Evolutionary conservation across 1,140 invertebrate genomes (phyloP), one percentile per base, ranked within the genome.

Genomic region (Zaprionus nigranus): DNA sequence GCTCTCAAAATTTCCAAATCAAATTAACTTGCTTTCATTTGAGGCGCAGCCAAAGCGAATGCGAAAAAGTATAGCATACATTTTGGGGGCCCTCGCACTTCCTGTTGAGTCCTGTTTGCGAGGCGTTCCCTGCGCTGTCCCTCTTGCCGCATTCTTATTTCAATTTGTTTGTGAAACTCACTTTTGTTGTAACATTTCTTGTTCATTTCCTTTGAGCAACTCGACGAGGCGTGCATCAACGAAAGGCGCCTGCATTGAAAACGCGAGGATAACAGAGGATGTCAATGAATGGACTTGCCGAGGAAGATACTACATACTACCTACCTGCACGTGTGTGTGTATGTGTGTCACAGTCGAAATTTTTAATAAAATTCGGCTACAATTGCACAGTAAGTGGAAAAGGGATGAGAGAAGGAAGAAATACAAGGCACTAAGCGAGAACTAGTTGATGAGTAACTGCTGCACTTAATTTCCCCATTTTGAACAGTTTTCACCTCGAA

Each of bases 1-100:
- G 74, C 78, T 78, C 71, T 81, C 70, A 59, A 75, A 71, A 84
- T 84, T 79, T 84, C 68, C 66, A 85, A 85, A 85, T 85, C 70
- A 85, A 85, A 85, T 85, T 85, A 85, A 81, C 82, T 85, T 80
- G 68, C 82, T 85, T 85, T 85, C 82, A 81, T 85, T 85, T 85
- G 78, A 78, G 63, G 70, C 57, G 63, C 66, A 38, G 43, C 28
- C 59, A 67, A 46, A 49, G 63, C 30, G 57, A 60, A 61, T 77
- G 38, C 51, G 69, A 49, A 38, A 28, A 28, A 58, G 58, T 36
- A 22, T 75, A 69, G 73, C 57, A 75, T 53, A 66, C 61, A 49
- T 75, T 66, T 63, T 40, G 43, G 62, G 49, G 60, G 46, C 62
- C 40, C 51, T 17, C 40, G 40, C 40, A 53, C 46, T 68, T 78